phyloP scores from a whole-genome alignment of 1,140 invertebrate species.

The Megalopta genalis region DNA sequence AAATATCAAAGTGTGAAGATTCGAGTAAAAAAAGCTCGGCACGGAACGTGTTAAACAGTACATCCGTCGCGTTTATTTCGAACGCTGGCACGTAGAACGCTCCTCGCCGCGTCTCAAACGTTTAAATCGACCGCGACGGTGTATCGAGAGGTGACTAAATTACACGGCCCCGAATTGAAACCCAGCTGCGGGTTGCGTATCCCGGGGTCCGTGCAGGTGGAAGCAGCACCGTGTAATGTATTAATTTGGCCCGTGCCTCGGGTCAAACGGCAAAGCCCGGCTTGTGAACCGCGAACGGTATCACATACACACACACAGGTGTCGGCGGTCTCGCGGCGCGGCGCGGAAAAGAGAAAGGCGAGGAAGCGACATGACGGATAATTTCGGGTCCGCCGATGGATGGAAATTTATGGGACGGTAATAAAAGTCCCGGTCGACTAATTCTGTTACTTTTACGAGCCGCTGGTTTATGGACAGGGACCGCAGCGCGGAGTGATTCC shows the following conservation, averaged over 20 bases:
- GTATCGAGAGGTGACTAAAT: background rate
- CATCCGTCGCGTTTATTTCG: too few species aligned
- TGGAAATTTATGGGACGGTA: slow-evolving; percentile 21
- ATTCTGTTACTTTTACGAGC: slow-evolving; percentile 34
- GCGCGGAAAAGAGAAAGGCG: background rate
- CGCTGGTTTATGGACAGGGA: background rate
- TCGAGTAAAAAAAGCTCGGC: too few species aligned
- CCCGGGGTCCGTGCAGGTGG: slow-evolving; percentile 36
- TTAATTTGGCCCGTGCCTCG: slow-evolving; percentile 32
- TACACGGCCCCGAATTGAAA: slow-evolving; percentile 11
- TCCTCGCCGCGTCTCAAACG: too few species aligned
- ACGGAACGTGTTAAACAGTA: too few species aligned
- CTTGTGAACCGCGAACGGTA: background rate
- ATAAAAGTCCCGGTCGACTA: slow-evolving; percentile 19
- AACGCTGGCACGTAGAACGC: too few species aligned
- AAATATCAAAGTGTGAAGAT: too few species aligned
- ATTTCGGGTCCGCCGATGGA: background rate
- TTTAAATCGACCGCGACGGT: background rate
- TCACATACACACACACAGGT: too few species aligned
- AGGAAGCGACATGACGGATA: background rate
- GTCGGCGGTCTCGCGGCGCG: background rate
- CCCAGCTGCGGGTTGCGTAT: slow-evolving; percentile 32
- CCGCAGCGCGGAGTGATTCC: background rate
- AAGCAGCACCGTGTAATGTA: slow-evolving; percentile 29
- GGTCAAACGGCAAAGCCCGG: slow-evolving; percentile 25